Base-by-base conservation (phyloP, 2,797 vertebrate species). In the Sebastes taczanowskii region DNA sequence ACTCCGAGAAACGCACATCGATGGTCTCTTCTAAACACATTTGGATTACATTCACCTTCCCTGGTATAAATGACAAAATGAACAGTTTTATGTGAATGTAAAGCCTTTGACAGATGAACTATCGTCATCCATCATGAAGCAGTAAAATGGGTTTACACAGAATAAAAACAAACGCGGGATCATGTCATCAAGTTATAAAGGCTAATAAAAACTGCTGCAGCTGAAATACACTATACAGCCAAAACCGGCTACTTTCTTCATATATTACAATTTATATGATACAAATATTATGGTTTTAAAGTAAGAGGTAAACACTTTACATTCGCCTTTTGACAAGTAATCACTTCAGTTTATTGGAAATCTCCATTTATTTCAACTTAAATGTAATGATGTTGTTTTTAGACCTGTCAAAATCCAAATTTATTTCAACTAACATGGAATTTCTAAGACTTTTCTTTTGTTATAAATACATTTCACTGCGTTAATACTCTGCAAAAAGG, bases 181-280 rank as follows among this genome's bases (percentile, higher is more conserved):
- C 11, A 7, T n/a, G 68, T 83, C 32, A 64, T 22, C 22, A 67
- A 66, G 74, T 86, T 71, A 72, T 29, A 66, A 75, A 62, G 22
- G 66, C 52, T 68, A 70, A 74, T 46, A 78, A 76, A 68, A 82
- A 58, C 14, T 3, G 56, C 68, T 84, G 85, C 81, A 61, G 75
- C 79, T 74, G 78, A 74, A 80, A 71, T 10, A 68, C 35, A 74
- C 67, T 11, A 42, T 22, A 22, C 65, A 81, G 60, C 75, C 66
- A 78, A 55, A 42, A 80, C 6, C 5, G 11, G 35, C 76, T n/a
- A 25, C n/a, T 65, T 62, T 69, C 65, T 25, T 46, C 16, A 82
- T 85, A 84, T 82, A 80, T 79, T 86, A 89, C 67, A 85, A 49
- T 84, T 83, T 30, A 71, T 71, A 83, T 42, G 4, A 70, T 76